A percentile compares a stretch with the other conserved stretches of the same genome.
phyloP scores from a whole-genome alignment of 2,888 invertebrate genomes.

The Biston stratarius region DNA sequence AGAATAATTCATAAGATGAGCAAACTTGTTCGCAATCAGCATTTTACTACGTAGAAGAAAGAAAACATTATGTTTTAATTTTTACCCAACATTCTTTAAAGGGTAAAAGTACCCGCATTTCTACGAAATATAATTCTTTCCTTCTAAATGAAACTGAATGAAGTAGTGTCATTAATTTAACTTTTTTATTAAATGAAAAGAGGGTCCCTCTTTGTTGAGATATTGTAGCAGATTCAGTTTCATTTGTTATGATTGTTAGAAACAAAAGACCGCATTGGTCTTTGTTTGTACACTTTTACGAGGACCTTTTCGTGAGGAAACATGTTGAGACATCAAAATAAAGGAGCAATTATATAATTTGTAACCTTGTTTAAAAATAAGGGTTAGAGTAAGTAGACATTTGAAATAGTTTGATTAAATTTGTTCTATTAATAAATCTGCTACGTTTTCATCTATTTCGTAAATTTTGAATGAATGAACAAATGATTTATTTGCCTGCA shows the following conservation, averaged over 20 bases:
- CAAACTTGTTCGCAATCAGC: slow-evolving; percentile 20
- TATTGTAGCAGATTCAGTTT: slow-evolving; percentile 28
- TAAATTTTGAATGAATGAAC: too few relatives aligned
- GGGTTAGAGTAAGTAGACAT: too few relatives aligned
- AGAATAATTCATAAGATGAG: slow-evolving; percentile 16
- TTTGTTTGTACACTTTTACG: slow-evolving; percentile 9
- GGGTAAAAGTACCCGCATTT: slow-evolving; percentile 45
- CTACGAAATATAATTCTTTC: slow-evolving; percentile 24
- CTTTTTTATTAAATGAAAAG: slow-evolving; percentile 45
- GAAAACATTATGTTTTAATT: slow-evolving; percentile 26
- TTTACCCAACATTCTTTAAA: slow-evolving; percentile 26
- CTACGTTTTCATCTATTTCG: too few relatives aligned
- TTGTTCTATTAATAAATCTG: too few relatives aligned
- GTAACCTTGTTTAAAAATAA: not conserved
- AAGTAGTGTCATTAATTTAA: slow-evolving; percentile 56
- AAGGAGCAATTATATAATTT: not conserved
- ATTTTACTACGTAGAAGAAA: slow-evolving; percentile 8
- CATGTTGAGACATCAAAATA: not conserved
- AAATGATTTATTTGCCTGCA: too few relatives aligned
- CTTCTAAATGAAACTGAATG: slow-evolving; percentile 52
- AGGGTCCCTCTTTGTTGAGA: slow-evolving; percentile 30
- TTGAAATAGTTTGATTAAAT: too few relatives aligned
- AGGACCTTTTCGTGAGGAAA: not conserved
- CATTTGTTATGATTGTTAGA: slow-evolving; percentile 21
- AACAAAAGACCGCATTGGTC: slow-evolving; percentile 17